Conservation (phyloP, 2,888 invertebrate genomes). For the Xestia ashworthii region DNA sequence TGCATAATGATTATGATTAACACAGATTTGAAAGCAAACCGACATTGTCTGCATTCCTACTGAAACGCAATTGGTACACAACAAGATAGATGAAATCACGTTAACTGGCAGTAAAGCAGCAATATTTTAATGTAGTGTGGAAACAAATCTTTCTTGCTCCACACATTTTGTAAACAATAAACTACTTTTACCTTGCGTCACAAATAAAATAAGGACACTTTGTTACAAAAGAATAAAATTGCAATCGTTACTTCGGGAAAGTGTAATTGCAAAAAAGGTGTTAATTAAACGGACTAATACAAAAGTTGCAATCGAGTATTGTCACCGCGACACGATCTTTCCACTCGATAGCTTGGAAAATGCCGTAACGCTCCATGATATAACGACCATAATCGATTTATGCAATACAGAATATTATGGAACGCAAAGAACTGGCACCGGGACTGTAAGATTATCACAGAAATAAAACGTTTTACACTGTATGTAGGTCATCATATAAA, state of each 20-base stretch:
- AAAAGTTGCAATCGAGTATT: constrained; percentile 30
- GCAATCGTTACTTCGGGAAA: constrained; percentile 25
- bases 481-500: constrained; percentile 59
- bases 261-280: constrained; percentile 23
- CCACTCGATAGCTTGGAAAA: constrained; percentile 53
- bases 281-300: constrained; percentile 29
- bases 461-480: constrained; percentile 54
- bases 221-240: constrained; percentile 48
- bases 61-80: constrained; percentile 13
- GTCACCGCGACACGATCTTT: constrained; percentile 40
- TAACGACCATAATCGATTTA: constrained; percentile 72
- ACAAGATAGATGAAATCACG: constrained; percentile 12
- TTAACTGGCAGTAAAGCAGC: constrained; percentile 23
- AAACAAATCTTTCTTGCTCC: constrained; percentile 48
- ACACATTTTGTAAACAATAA: constrained; percentile 58
- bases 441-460: constrained; percentile 67
- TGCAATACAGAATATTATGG: constrained; percentile 72
- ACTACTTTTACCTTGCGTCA: constrained; percentile 52
- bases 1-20: background rate
- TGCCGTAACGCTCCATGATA: constrained; percentile 69
- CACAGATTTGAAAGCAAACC: constrained; percentile 21
- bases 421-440: constrained; percentile 57
- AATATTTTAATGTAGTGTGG: constrained; percentile 41
- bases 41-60: constrained; percentile 7
- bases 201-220: constrained; percentile 50